phyloP scores from a whole-genome alignment of 2,888 invertebrate genomes.

The Cyaniris semiargus region DNA sequence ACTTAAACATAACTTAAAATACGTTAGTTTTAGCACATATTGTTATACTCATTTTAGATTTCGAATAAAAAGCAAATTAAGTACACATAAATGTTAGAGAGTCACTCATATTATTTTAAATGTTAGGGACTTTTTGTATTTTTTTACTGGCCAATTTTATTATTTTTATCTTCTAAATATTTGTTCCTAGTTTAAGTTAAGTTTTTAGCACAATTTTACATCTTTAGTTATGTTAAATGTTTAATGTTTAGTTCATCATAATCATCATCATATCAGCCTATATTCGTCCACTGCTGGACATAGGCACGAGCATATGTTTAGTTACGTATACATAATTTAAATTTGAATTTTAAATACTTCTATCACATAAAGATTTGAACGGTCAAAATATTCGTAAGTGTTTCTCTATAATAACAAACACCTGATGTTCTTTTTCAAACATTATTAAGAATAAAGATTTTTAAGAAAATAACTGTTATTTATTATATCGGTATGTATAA shows the following conservation, averaged over 20 bases:
- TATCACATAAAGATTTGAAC: neutral
- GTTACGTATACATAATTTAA: neutral
- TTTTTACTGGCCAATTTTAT: conserved; percentile 25
- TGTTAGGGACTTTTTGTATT: neutral
- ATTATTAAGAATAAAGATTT: no score
- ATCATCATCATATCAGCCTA: no score
- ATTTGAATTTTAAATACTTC: neutral
- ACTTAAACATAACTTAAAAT: conserved; percentile 17
- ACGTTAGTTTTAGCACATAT: conserved; percentile 13
- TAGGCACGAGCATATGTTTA: no score
- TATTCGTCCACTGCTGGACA: no score
- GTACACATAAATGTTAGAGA: conserved; percentile 11
- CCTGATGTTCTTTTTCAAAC: no score
- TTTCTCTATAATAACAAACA: neutral
- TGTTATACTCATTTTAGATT: neutral
- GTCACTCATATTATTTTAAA: neutral
- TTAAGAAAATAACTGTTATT: neutral
- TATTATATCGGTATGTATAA: no score
- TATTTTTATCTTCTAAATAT: neutral
- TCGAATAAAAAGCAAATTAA: conserved; percentile 15
- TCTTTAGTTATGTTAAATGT: neutral
- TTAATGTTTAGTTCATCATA: no score
- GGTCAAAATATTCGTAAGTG: neutral
- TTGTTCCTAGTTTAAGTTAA: neutral
- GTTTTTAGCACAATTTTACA: neutral